A percentile compares a stretch with the other conserved stretches of the same genome.
These are phyloP conservation scores for Ooceraea biroi DNA, from an alignment of 1,140 invertebrate species.

Conservation along the genomic window DNA sequence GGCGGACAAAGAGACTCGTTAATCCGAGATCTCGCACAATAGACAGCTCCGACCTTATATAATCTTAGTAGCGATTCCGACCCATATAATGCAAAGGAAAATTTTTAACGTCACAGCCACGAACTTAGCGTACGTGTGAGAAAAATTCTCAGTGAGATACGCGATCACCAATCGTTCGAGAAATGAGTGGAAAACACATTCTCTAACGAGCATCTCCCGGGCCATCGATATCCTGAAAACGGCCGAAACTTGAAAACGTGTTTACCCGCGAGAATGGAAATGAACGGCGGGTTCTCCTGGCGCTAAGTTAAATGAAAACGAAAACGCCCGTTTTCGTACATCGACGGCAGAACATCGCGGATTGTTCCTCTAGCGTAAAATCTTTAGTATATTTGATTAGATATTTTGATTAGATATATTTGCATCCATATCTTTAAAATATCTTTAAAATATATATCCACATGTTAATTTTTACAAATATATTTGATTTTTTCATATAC, in stretches of 20 bases:
- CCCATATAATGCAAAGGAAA: background rate
- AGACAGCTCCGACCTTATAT: background rate
- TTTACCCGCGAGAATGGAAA: conserved; percentile 51
- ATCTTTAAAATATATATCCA: no score
- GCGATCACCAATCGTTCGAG: conserved; percentile 19
- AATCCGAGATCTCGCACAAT: background rate
- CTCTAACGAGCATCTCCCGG: conserved; percentile 5
- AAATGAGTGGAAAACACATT: conserved; percentile 42
- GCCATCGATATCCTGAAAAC: conserved; percentile 30
- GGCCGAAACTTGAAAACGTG: conserved; percentile 45
- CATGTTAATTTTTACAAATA: no score
- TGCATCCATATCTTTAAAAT: no score
- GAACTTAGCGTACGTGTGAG: background rate
- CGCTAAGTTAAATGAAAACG: conserved; percentile 26
- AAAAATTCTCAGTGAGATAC: background rate
- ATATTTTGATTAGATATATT: no score
- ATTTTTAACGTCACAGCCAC: conserved; percentile 11
- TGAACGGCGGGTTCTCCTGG: conserved; percentile 2
- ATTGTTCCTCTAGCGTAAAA: conserved; percentile 23
- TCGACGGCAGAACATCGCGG: background rate
- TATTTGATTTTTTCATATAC: no score
- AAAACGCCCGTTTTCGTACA: conserved; percentile 29
- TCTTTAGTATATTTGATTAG: no score
- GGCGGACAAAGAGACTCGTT: background rate
- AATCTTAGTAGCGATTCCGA: background rate